Evolutionary conservation across 2,797 vertebrate species (phyloP), one percentile per base, ranked within the genome.

Genomic region (Fistularia commersonii): DNA sequence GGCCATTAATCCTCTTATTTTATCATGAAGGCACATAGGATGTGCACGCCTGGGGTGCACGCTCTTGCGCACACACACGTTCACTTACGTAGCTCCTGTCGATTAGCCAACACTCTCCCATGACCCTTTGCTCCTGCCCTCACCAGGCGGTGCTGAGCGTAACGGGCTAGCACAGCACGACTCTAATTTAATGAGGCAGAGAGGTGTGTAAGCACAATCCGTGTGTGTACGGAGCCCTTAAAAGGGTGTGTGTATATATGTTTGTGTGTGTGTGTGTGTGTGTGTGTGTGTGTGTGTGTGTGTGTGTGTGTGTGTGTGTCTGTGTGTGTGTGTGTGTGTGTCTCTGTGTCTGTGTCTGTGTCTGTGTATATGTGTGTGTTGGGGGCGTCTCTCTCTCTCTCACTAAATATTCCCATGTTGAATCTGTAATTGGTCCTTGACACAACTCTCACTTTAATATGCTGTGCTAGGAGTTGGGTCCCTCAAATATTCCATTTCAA

Each of bases 151-250:
- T 69, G 55, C 71, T 63, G 66, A 51, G 72, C 70, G 61, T 72
- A 80, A 74, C 58, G 32, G 69, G 65, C 62, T 53, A 39, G 59
- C 77, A 45, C 80, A 84, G 79, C 79, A 79, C 6, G 78, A 32
- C 62, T 79, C 74, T 82, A 80, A 81, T 81, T 79, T 86, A 86
- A 84, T 81, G 78, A 81, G 79, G 65, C 49, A 56, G 32, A 48
- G 54, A 48, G 49, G 53, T 71, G 54, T 64, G 52, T 54, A 6
- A 32, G 33, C 33, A 36, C 10, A 36, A 52, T 38, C 9, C 13
- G n/a, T 60, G 47, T 58, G 62, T 38, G 23, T 45, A 13, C 32
- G 42, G 4, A 4, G 23, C 23, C 23, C 23, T 23, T 23, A 23
- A 23, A 23, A 23, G 23, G 23, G 23, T 23, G 23, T 23, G 23